phyloP scores from a whole-genome alignment of 2,888 invertebrate species.

The Gerris lacustris region DNA sequence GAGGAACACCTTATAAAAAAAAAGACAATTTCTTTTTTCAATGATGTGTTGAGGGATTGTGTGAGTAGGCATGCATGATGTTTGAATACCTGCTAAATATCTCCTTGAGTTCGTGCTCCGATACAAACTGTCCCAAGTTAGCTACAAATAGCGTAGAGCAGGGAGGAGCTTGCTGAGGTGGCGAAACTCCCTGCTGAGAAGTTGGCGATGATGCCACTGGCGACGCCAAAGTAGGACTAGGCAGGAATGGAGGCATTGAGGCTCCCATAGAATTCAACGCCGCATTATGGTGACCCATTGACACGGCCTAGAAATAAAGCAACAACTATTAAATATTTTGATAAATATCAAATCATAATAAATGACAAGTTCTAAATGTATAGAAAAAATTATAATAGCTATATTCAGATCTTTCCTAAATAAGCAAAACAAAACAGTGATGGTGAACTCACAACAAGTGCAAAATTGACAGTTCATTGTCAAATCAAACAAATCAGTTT shows the following conservation, averaged over 20 bases:
- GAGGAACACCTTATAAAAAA: too few relatives aligned
- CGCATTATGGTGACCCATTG: conserved; percentile 45
- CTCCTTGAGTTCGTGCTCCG: conserved; percentile 96
- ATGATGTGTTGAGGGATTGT: too few relatives aligned
- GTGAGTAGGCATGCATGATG: too few relatives aligned
- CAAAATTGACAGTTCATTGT: too few relatives aligned
- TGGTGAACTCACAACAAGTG: too few relatives aligned
- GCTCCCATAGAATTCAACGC: conserved; percentile 53
- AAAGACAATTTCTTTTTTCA: too few relatives aligned
- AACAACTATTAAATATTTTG: neutral
- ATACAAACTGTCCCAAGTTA: conserved; percentile 93
- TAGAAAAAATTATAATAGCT: too few relatives aligned
- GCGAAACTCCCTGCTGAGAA: conserved; percentile 47
- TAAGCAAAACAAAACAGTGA: too few relatives aligned
- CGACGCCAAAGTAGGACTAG: conserved; percentile 84
- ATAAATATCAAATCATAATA: neutral
- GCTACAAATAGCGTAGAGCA: conserved; percentile 98
- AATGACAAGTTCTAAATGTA: too few relatives aligned
- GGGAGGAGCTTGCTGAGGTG: conserved; percentile 47
- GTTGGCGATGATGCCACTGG: conserved; percentile 40
- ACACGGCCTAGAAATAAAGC: conserved; percentile 35
- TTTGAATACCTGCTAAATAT: conserved; percentile 80
- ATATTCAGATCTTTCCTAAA: too few relatives aligned
- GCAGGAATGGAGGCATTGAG: conserved; percentile 72
- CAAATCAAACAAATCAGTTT: too few relatives aligned